phyloP scores from a whole-genome alignment of 2,888 invertebrate species.

The Rhamnusium bicolor region DNA sequence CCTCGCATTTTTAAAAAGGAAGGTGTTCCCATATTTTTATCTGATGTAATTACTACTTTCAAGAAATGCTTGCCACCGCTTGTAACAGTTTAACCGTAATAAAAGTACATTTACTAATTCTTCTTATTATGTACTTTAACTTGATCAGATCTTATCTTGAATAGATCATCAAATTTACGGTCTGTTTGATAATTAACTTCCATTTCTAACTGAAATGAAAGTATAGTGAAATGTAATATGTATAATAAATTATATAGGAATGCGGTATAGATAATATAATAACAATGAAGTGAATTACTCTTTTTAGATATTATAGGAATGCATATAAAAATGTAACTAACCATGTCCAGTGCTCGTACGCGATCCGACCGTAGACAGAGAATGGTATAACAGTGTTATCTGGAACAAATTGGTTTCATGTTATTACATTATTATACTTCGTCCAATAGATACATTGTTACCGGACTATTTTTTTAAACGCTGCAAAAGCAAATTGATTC shows the following conservation, averaged over 20 bases:
- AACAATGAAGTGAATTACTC: slow-evolving; percentile 1
- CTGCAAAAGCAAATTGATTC: background rate
- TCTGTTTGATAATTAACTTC: background rate
- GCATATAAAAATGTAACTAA: background rate
- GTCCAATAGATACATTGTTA: background rate
- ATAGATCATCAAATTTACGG: background rate
- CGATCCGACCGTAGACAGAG: background rate
- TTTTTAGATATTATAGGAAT: background rate
- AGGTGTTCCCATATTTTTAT: too few species aligned
- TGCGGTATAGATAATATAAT: background rate
- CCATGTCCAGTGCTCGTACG: background rate
- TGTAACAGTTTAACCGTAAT: background rate
- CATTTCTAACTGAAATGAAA: slow-evolving; percentile 9
- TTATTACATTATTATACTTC: background rate
- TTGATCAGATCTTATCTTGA: background rate
- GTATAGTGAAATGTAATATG: slow-evolving; percentile 22
- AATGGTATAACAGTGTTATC: background rate
- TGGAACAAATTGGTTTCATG: background rate
- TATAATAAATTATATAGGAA: slow-evolving; percentile 7
- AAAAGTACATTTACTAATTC: background rate
- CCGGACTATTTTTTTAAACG: background rate
- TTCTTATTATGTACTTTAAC: background rate
- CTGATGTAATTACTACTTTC: too few species aligned
- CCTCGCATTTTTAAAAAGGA: too few species aligned
- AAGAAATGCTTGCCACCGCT: too few species aligned